phyloP scores from a whole-genome alignment of 2,797 vertebrate genomes.

The Tokudaia muenninki region DNA sequence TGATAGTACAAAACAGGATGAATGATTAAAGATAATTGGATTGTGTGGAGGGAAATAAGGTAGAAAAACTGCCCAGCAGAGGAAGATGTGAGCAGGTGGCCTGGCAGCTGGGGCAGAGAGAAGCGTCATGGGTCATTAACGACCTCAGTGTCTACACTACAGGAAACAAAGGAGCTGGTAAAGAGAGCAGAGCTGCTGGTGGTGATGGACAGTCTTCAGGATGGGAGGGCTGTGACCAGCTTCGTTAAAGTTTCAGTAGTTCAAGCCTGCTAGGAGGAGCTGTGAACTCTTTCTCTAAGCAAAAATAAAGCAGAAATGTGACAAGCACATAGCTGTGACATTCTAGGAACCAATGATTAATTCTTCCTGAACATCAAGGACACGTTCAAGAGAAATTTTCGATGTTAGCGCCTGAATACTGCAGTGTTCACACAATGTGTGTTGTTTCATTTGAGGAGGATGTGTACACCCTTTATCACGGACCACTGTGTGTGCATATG shows the following conservation, averaged over 20 bases:
- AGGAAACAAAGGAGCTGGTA: conserved; percentile 55
- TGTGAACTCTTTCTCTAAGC: conserved; percentile 41
- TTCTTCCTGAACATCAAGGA: conserved; percentile 20
- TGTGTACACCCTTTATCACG: not conserved
- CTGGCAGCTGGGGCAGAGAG: conserved; percentile 19
- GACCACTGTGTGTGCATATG: conserved; percentile 29
- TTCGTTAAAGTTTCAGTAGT: conserved; percentile 31
- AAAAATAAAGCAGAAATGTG: conserved; percentile 44
- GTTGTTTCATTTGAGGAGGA: conserved; percentile 64
- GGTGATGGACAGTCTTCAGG: not conserved
- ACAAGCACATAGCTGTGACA: not conserved
- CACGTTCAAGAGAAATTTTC: not conserved
- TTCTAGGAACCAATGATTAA: not conserved
- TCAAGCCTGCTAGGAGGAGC: not conserved
- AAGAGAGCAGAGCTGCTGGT: conserved; percentile 55
- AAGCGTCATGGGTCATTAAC: not conserved
- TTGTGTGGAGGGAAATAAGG: not conserved
- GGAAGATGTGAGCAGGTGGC: not conserved
- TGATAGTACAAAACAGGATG: conserved; percentile 8
- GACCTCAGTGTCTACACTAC: not conserved
- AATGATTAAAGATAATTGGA: not conserved
- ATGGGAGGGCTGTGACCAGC: conserved; percentile 49
- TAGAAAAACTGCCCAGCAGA: conserved; percentile 25
- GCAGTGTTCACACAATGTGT: not conserved
- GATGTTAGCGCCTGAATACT: not conserved